Conservation (phyloP, 92 coral and sea anemone genomes). For the Ricordea florida region DNA sequence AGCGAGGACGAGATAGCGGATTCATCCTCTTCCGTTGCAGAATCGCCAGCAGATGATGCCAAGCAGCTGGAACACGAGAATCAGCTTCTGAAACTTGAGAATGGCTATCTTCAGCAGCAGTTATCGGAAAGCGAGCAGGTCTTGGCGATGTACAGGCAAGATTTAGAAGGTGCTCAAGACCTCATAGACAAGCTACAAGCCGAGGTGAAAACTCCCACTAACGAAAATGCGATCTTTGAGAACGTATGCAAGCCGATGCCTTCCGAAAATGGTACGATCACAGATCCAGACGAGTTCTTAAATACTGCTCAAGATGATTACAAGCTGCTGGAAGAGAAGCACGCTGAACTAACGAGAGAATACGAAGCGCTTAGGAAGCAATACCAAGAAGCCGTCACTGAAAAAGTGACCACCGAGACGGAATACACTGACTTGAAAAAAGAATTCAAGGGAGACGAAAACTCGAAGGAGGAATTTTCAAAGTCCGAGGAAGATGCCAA, state of each 20-base stretch:
- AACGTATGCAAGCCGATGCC: slow-evolving; percentile 27
- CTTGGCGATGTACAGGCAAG: slow-evolving; percentile 66
- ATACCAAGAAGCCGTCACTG: slow-evolving; percentile 16
- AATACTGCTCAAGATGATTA: slow-evolving; percentile 35
- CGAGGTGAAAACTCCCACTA: not conserved
- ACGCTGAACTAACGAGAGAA: slow-evolving; percentile 50
- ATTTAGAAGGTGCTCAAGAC: slow-evolving; percentile 71
- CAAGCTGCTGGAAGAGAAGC: slow-evolving; percentile 51
- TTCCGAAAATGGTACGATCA: slow-evolving; percentile 25
- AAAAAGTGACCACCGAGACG: not conserved
- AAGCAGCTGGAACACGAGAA: slow-evolving; percentile 46
- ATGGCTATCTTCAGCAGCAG: slow-evolving; percentile 70
- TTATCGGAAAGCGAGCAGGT: slow-evolving; percentile 64
- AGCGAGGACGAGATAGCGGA: slow-evolving; percentile 28
- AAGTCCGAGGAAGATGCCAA: not conserved
- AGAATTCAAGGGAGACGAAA: slow-evolving; percentile 8
- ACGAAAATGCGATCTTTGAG: not conserved
- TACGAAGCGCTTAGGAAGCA: slow-evolving; percentile 37
- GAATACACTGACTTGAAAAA: slow-evolving; percentile 28
- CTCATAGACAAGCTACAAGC: slow-evolving; percentile 35
- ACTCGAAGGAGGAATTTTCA: slow-evolving; percentile 12
- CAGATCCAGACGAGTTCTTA: slow-evolving; percentile 3
- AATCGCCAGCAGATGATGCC: slow-evolving; percentile 37
- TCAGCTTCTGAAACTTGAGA: slow-evolving; percentile 56
- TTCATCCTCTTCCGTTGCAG: slow-evolving; percentile 47